A percentile compares a stretch with the other conserved stretches of the same genome.
Conservation (phyloP, 2,113 vertebrate genomes). For the Ptilorrhoa leucosticta region DNA sequence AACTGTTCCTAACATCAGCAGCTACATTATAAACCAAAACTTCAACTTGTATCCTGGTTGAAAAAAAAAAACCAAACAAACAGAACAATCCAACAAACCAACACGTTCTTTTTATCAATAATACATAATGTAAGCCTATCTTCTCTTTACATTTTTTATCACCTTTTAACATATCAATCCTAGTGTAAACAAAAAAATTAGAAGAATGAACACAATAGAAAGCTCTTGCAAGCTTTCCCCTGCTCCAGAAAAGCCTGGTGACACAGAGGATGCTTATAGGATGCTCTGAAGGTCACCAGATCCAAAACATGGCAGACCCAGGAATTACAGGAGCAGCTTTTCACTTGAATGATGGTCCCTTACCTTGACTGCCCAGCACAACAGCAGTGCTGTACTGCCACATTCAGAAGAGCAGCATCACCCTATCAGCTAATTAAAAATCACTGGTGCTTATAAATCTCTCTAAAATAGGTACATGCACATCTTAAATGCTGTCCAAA, state of each 20-base stretch:
- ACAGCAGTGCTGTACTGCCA: neutral
- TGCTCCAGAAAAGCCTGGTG: neutral
- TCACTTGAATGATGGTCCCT: neutral
- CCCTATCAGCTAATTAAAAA: neutral
- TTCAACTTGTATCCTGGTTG: neutral
- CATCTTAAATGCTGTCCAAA: neutral
- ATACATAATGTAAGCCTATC: neutral
- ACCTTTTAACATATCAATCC: neutral
- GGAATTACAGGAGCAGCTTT: neutral
- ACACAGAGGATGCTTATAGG: neutral
- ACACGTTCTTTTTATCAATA: neutral
- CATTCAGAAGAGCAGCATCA: neutral
- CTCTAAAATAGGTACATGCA: neutral
- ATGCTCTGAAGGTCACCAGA: neutral
- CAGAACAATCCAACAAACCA: neutral
- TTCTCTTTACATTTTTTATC: neutral
- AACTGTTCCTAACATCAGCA: neutral
- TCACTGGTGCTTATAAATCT: neutral
- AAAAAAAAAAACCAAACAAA: neutral
- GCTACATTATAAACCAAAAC: neutral
- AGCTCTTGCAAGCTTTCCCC: neutral
- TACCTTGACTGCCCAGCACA: neutral
- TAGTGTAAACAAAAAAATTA: neutral
- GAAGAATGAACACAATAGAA: neutral
- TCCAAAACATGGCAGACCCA: neutral